These are phyloP conservation scores for Geotrypetes seraphini DNA, from an alignment of 2,797 vertebrate species.

Conservation along the genomic window DNA sequence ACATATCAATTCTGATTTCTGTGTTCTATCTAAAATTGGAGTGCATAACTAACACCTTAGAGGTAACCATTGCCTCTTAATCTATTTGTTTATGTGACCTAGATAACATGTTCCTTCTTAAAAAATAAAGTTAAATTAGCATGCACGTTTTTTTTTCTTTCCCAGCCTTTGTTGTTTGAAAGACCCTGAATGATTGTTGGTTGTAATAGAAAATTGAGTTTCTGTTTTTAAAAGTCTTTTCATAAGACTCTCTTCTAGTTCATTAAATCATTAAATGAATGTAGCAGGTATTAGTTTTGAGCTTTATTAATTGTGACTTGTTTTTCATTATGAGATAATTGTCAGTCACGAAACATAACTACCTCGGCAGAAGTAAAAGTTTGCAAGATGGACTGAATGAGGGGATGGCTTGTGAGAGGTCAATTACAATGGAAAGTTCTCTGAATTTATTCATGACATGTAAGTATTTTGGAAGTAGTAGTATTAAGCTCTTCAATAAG, in stretches of 20 bases:
- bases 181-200: slow-evolving; percentile 22
- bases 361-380: slow-evolving; percentile 22
- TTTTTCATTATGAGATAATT: slow-evolving; percentile 93
- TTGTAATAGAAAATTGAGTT: slow-evolving; percentile 51
- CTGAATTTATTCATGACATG: neutral
- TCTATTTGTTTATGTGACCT: too few species aligned
- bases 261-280: slow-evolving; percentile 81
- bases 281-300: slow-evolving; percentile 72
- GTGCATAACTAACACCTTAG: too few species aligned
- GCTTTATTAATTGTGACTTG: slow-evolving; percentile 90
- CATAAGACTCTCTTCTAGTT: slow-evolving; percentile 42
- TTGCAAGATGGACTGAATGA: too few species aligned
- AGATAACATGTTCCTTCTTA: neutral
- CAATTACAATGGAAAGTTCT: neutral
- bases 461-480: slow-evolving; percentile 2
- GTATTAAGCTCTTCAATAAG: too few species aligned
- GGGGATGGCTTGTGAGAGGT: too few species aligned
- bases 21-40: too few species aligned
- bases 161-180: slow-evolving; percentile 5
- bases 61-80: too few species aligned
- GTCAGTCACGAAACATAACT: slow-evolving; percentile 77
- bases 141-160: neutral
- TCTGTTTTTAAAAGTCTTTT: slow-evolving; percentile 43
- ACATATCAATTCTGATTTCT: too few species aligned
- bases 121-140: neutral